phyloP scores from a whole-genome alignment of 2,888 invertebrate genomes.

The Acheta domesticus region DNA sequence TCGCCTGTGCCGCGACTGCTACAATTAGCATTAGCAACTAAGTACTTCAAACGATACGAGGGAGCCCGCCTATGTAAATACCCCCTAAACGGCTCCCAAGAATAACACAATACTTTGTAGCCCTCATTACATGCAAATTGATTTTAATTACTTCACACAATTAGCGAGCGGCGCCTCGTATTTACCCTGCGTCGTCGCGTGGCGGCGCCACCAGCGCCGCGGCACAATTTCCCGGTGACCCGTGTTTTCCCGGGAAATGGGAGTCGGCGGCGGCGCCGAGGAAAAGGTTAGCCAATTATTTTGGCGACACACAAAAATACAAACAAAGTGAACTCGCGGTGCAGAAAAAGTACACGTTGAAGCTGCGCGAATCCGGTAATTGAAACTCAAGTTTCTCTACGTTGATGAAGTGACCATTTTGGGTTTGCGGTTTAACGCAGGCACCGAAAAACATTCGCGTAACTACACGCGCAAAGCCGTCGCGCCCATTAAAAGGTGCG shows the following conservation, averaged over 20 bases:
- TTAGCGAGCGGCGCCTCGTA: background rate
- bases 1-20: background rate
- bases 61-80: background rate
- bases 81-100: background rate
- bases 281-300: background rate
- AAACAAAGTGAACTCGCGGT: background rate
- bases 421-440: background rate
- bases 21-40: background rate
- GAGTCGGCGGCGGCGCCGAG: background rate
- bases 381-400: background rate
- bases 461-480: background rate
- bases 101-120: slow-evolving; percentile 9
- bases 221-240: too few species aligned
- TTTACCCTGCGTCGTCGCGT: too few species aligned
- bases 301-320: background rate
- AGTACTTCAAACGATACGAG: slow-evolving; percentile 2
- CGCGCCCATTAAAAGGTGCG: slow-evolving; percentile 6
- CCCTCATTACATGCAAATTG: slow-evolving; percentile 2
- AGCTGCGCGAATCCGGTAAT: background rate
- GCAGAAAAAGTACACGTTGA: background rate
- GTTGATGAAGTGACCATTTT: background rate
- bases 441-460: background rate
- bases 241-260: background rate
- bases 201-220: too few species aligned
- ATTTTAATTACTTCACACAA: slow-evolving; percentile 1